A percentile compares a stretch with the other conserved stretches of the same genome.
Conservation (phyloP, 2,113 vertebrate species). For the Marcusenius ussheri region DNA sequence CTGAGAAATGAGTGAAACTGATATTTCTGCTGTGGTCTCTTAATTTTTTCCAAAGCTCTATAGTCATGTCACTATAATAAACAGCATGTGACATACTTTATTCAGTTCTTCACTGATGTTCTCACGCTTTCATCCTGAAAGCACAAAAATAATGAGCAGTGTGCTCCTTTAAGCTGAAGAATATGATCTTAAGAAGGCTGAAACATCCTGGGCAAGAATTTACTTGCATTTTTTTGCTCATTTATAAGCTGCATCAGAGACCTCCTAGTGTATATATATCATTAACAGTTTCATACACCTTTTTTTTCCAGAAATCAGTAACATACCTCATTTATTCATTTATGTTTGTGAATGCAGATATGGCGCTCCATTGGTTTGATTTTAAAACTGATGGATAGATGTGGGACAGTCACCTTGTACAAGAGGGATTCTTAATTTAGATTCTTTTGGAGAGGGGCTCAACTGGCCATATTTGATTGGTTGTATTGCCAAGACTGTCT, state of each 20-base stretch:
- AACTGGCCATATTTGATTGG: conserved; percentile 4
- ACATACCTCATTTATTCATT: neutral
- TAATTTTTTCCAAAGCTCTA: neutral
- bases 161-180: neutral
- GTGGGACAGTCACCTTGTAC: neutral
- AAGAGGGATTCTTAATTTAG: conserved; percentile 4
- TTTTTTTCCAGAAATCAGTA: neutral
- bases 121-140: neutral
- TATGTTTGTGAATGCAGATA: neutral
- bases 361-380: neutral
- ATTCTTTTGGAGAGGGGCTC: neutral
- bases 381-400: neutral
- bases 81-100: neutral
- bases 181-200: neutral
- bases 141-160: conserved; percentile 1
- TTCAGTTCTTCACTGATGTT: neutral
- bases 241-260: neutral
- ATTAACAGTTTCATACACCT: neutral
- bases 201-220: neutral
- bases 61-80: neutral
- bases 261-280: neutral
- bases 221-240: neutral
- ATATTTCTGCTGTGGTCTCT: neutral
- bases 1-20: neutral
- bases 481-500: neutral